Percentiles rank a stretch among this genome's conserved stretches.
phyloP scores from a whole-genome alignment of 2,797 vertebrate species.

The Phaenicophaeus curvirostris region DNA sequence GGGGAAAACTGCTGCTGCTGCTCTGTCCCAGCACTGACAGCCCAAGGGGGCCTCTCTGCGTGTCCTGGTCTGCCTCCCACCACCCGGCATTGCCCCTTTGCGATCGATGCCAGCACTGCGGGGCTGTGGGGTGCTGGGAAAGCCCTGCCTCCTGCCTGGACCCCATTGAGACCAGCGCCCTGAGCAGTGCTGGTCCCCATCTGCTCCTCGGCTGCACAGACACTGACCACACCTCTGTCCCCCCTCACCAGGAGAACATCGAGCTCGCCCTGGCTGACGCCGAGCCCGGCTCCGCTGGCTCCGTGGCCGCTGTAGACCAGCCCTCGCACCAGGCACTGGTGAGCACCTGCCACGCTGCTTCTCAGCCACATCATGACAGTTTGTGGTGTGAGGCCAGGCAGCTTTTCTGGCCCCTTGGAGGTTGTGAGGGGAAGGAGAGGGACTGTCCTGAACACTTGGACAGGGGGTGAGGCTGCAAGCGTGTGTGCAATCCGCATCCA shows the following conservation, averaged over 20 bases:
- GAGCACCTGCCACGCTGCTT: slow-evolving; percentile 61
- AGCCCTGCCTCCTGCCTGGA: not conserved
- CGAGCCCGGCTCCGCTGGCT: slow-evolving; percentile 85
- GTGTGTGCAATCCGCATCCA: not conserved
- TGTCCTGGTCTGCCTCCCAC: not conserved
- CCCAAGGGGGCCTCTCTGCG: rapidly evolving
- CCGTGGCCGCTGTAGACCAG: slow-evolving; percentile 92
- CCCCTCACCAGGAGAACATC: slow-evolving; percentile 91
- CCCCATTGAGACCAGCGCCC: not conserved
- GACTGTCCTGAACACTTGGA: not conserved
- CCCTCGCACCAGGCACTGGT: slow-evolving; percentile 94
- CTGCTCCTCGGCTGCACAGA: not conserved
- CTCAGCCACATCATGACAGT: rapidly evolving
- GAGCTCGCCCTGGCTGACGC: slow-evolving; percentile 93
- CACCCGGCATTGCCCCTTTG: rapidly evolving
- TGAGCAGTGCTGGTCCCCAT: not conserved
- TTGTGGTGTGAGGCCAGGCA: rapidly evolving
- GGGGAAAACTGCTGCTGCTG: not conserved
- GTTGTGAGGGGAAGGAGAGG: not conserved
- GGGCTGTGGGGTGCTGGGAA: not conserved
- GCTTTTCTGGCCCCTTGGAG: not conserved
- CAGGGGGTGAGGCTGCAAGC: rapidly evolving
- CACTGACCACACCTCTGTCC: slow-evolving; percentile 76
- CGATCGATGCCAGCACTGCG: too few relatives aligned
- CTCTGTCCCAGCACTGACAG: not conserved